Evolutionary conservation across 2,888 invertebrate species (phyloP).

Genomic region (Caenorhabditis uteleia): DNA sequence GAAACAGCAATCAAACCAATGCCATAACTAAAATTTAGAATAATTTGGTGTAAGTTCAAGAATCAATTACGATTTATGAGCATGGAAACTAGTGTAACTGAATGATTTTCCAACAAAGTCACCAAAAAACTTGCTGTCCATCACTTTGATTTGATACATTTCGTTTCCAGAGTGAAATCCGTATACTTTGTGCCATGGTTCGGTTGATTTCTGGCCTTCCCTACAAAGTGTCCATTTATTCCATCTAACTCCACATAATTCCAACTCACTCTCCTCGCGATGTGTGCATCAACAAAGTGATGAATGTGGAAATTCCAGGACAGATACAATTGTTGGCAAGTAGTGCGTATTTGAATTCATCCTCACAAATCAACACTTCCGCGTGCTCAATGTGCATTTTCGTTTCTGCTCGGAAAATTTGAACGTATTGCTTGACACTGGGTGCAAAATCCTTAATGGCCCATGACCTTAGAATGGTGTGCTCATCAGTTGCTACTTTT

Average conservation of each 20-base stretch:
- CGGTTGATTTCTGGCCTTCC: constrained; percentile 90
- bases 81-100: constrained; percentile 98
- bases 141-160: constrained; percentile 86
- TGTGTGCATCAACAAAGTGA: constrained; percentile 91
- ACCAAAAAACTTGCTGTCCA: constrained; percentile 83
- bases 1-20: constrained; percentile 94
- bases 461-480: constrained; percentile 86
- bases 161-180: constrained; percentile 98
- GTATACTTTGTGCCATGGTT: constrained; percentile 98
- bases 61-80: constrained; percentile 85
- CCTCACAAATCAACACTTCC: constrained; percentile 96
- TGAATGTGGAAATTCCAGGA: constrained; percentile 94
- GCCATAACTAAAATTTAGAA: constrained; percentile 79
- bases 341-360: constrained; percentile 97
- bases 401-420: constrained; percentile 96
- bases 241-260: not conserved
- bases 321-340: constrained; percentile 97
- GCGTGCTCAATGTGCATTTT: constrained; percentile 98
- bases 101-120: constrained; percentile 99
- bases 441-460: constrained; percentile 98
- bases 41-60: not conserved
- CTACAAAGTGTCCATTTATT: constrained; percentile 73
- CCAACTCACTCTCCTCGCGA: constrained; percentile 91
- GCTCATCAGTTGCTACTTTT: constrained; percentile 75
- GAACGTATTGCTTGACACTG: constrained; percentile 93